Evolutionary conservation across 2,888 invertebrate genomes (phyloP).

Genomic region (Polia nebulosa): DNA sequence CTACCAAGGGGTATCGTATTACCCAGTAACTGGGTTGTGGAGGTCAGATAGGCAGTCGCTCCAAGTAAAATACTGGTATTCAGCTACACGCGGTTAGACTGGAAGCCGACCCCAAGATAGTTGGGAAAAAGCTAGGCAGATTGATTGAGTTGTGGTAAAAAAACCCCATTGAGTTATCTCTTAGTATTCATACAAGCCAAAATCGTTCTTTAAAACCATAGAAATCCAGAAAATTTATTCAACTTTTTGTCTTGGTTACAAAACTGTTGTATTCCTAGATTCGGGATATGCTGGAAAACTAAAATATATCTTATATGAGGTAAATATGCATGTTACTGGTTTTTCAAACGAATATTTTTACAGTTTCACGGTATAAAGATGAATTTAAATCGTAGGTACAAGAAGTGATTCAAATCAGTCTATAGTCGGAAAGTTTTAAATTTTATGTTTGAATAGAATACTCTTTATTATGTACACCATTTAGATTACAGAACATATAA

Average conservation of each 20-base stretch:
- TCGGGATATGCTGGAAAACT: not conserved
- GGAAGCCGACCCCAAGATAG: too few relatives aligned
- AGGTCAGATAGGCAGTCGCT: too few relatives aligned
- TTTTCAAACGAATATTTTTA: not conserved
- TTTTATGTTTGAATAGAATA: too few relatives aligned
- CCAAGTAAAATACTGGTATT: too few relatives aligned
- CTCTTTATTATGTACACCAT: too few relatives aligned
- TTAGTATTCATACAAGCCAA: not conserved
- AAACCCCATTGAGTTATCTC: not conserved
- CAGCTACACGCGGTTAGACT: too few relatives aligned
- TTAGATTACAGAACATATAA: too few relatives aligned
- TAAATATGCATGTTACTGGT: conserved; percentile 9
- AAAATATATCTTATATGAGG: conserved; percentile 8
- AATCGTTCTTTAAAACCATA: not conserved
- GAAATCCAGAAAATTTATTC: conserved; percentile 1
- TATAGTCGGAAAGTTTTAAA: not conserved
- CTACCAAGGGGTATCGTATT: too few relatives aligned
- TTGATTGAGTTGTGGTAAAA: too few relatives aligned
- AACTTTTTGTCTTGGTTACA: conserved; percentile 2
- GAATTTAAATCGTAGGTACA: conserved; percentile 1
- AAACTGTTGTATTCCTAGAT: conserved; percentile 13
- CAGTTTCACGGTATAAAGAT: not conserved
- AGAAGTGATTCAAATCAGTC: not conserved
- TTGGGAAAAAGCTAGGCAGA: too few relatives aligned
- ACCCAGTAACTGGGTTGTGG: too few relatives aligned